Percentiles rank a stretch among this genome's conserved stretches.
phyloP scores from a whole-genome alignment of 2,888 invertebrate genomes.

The Shargacucullia verbasci region DNA sequence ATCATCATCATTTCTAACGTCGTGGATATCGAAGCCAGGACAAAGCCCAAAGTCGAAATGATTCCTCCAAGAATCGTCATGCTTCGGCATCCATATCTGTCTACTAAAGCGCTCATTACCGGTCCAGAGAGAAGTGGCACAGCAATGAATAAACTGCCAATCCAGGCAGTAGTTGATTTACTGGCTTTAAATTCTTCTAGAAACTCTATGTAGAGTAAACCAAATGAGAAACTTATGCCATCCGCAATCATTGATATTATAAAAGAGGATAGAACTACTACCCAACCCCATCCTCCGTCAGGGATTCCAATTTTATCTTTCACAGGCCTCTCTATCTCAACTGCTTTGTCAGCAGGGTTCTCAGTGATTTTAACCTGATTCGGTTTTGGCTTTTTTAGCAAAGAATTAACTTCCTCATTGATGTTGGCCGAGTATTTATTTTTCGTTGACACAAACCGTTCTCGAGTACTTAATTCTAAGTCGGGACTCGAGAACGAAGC shows the following conservation, averaged over 20 bases:
- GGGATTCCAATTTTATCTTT: constrained; percentile 89
- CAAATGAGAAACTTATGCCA: constrained; percentile 98
- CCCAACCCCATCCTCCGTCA: constrained; percentile 97
- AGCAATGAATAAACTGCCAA: constrained; percentile 96
- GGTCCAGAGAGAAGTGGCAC: constrained; percentile 96
- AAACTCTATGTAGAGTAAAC: constrained; percentile 95
- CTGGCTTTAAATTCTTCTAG: constrained; percentile 94
- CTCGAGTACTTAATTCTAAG: constrained; percentile 72
- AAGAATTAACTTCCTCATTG: constrained; percentile 36
- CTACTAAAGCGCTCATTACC: constrained; percentile 95
- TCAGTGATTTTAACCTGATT: constrained; percentile 63
- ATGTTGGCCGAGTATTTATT: constrained; percentile 58
- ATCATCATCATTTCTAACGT: constrained; percentile 94
- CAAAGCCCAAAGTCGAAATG: constrained; percentile 93
- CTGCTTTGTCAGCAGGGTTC: constrained; percentile 60
- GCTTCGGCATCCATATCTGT: constrained; percentile 94
- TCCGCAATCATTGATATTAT: constrained; percentile 97
- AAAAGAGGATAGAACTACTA: constrained; percentile 95
- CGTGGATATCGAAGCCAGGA: constrained; percentile 91
- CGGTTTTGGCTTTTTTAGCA: constrained; percentile 45
- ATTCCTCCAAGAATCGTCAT: constrained; percentile 93
- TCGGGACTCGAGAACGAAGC: constrained; percentile 81
- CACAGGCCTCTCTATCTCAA: constrained; percentile 55
- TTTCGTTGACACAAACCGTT: constrained; percentile 60
- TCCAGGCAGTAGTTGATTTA: constrained; percentile 96